Conservation (phyloP, 2,888 invertebrate species). For the Cheilosia variabilis region DNA sequence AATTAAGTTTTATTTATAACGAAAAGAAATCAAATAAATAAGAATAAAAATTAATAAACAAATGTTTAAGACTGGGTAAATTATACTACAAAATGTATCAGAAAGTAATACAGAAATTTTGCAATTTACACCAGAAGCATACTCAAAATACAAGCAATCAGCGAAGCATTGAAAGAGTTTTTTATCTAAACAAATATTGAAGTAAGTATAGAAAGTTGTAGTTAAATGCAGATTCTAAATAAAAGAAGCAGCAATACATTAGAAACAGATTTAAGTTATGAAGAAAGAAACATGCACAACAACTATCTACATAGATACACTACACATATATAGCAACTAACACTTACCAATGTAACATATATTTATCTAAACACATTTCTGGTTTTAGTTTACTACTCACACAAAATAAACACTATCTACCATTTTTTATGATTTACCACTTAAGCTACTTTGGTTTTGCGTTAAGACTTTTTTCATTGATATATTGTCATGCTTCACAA, state of each 20-base stretch:
- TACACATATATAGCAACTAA: slow-evolving; percentile 36
- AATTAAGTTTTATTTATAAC: not conserved
- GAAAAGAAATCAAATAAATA: slow-evolving; percentile 8
- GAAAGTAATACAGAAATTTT: slow-evolving; percentile 24
- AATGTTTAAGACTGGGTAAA: slow-evolving; percentile 26
- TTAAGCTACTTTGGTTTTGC: slow-evolving; percentile 9
- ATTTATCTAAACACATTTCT: slow-evolving; percentile 24
- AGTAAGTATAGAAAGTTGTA: not conserved
- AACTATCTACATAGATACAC: not conserved
- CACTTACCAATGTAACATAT: slow-evolving; percentile 63
- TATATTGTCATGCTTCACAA: slow-evolving; percentile 24
- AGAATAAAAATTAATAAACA: slow-evolving; percentile 7
- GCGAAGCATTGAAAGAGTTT: slow-evolving; percentile 43
- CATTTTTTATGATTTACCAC: slow-evolving; percentile 17
- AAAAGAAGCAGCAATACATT: slow-evolving; percentile 6
- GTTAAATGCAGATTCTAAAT: slow-evolving; percentile 9
- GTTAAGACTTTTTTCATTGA: not conserved
- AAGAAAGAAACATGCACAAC: slow-evolving; percentile 38
- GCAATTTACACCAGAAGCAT: slow-evolving; percentile 48
- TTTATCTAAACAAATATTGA: not conserved
- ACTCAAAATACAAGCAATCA: slow-evolving; percentile 69
- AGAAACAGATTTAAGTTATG: not conserved
- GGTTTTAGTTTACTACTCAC: slow-evolving; percentile 23
- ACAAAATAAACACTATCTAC: slow-evolving; percentile 21
- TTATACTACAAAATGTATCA: slow-evolving; percentile 31